Evolutionary conservation across 2,888 invertebrate species (phyloP), one percentile per base, ranked within the genome.

Genomic region (Caenorhabditis imperialis): DNA sequence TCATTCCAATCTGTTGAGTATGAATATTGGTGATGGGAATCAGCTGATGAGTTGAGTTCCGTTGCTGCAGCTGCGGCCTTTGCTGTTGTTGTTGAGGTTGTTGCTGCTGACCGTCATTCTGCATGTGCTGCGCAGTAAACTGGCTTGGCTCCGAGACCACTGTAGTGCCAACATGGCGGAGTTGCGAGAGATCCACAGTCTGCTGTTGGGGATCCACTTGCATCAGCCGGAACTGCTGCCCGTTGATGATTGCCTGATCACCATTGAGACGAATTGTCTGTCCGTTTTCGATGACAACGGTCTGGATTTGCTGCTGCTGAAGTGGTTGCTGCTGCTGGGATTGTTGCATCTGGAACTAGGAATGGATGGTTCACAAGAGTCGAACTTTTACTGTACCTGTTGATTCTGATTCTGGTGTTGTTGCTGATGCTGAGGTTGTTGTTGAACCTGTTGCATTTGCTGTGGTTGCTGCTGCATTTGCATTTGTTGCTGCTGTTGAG

Each of bases 221-320:
- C 23, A 62, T 51, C 10, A 61, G 18, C 20, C 54, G 47, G 20
- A 37, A 63, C 23, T 55, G 54, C 33, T 27, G 22, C 4, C 67
- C 67, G 12, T 51, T 44, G 5, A 67, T 44, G 6, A 67, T 58
- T 0, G 57, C 67, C 23, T 27, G 50, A 1, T 58, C 51, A 7
- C 57, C 57, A n/a, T 67, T 57, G 20, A 57, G 55, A 2, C 42
- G 30, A 35, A 44, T 37, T 2, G n/a, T 37, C 16, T 42, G 44
- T 4, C 10, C 23, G 0, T 25, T 14, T 6, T 53, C 53, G 2
- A 53, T 23, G 3, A n/a, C 10, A 1, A 22, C 38, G 1, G 37
- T 12, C 14, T 54, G 53, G 2, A 38, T 12, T 16, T 54, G 53
- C 18, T 54, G 53, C 27, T 23, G 53, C 5, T 45, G 45, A 7